Evolutionary conservation across 2,888 invertebrate species (phyloP).

Genomic region (Dasypolia templi): DNA sequence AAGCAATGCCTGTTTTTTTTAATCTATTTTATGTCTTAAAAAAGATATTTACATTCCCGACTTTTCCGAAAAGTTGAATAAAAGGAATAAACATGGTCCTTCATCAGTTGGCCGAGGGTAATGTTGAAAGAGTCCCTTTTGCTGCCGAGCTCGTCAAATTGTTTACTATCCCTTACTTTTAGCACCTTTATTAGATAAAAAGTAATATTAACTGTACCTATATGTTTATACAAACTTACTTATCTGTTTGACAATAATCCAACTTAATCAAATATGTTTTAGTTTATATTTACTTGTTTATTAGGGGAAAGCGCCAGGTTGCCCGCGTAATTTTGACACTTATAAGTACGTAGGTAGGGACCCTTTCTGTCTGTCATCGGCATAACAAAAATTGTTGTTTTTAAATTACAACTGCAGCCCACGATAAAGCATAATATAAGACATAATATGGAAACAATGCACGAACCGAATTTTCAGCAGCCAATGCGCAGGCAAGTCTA

Average conservation of each 20-base stretch:
- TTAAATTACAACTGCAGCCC: slow-evolving; percentile 3
- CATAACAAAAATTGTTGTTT: background rate
- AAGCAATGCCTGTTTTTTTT: too few relatives aligned
- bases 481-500: slow-evolving; percentile 52
- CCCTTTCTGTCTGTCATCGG: background rate
- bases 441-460: slow-evolving; percentile 26
- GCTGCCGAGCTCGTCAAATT: slow-evolving; percentile 11
- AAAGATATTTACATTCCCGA: background rate
- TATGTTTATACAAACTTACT: background rate
- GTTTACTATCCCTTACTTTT: slow-evolving; percentile 21
- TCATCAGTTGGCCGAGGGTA: slow-evolving; percentile 12
- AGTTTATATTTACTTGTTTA: background rate
- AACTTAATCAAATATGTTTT: background rate
- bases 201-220: slow-evolving; percentile 12
- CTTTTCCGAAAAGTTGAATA: slow-evolving; percentile 4
- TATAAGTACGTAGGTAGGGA: background rate
- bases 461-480: slow-evolving; percentile 35
- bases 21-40: background rate
- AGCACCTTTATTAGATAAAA: slow-evolving; percentile 18
- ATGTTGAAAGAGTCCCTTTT: slow-evolving; percentile 39
- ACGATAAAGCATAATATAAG: background rate
- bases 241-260: background rate
- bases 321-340: background rate
- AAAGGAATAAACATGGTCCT: slow-evolving; percentile 5
- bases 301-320: too few relatives aligned